Base-by-base conservation (phyloP, 2,888 invertebrate genomes). In the Endotricha flammealis region DNA sequence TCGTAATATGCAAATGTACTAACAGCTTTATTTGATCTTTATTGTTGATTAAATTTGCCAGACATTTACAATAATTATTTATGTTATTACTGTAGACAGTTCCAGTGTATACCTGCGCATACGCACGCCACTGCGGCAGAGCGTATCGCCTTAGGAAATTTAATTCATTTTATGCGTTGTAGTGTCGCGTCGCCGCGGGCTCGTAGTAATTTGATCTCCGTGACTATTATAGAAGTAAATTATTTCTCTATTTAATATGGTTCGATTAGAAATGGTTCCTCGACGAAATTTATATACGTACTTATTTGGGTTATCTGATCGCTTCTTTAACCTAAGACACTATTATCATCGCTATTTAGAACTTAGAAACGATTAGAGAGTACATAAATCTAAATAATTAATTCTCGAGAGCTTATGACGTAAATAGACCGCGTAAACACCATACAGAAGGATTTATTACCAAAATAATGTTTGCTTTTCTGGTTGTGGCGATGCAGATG, bases 161-260 rank as follows among this genome's bases (percentile, higher is more conserved):
- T 64, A 66, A 69, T 69, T 69, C 61, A 67, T 73, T 74, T 70
- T 64, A 70, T 66, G 68, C 72, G 53, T 68, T 25, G 32, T 25
- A 62, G 49, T 60, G 69, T 69, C 68, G 64, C 73, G n/a, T n/a
- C n/a, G n/a, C 69, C 62, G 54, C 56, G 68, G 69, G 65, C 44
- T 59, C 57, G 54, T 60, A 61, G 59, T 71, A 69, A 71, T 76
- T 72, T 71, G 66, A 70, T 69, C 57, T 63, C 64, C 67, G 54
- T 57, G 63, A 75, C 71, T 57, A 70, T 68, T 66, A 66, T 52
- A 59, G 68, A 66, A 71, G 68, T 69, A 64, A 74, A 76, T 73
- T 71, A 68, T 59, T 50, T 57, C 44, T 49, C 44, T 56, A 55
- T 57, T 53, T n/a, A n/a, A n/a, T n/a, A n/a, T n/a, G n/a, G n/a